phyloP scores from a whole-genome alignment of 2,113 vertebrate species.

The Pomatostomus ruficeps region DNA sequence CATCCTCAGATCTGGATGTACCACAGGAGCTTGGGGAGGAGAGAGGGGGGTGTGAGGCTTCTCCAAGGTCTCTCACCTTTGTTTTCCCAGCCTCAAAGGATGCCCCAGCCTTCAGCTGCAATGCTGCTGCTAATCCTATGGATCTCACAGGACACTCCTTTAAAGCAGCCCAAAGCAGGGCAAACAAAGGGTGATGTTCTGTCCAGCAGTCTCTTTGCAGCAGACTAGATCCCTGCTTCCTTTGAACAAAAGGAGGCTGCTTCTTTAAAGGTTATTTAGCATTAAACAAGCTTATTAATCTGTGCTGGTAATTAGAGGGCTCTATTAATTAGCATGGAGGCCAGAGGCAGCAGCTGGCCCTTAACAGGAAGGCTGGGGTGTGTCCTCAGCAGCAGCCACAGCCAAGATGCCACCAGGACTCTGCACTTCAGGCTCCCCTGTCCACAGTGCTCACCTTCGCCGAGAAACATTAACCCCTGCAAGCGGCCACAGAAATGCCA shows the following conservation, averaged over 20 bases:
- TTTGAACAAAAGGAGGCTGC: background rate
- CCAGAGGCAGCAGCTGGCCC: background rate
- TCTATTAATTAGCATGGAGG: background rate
- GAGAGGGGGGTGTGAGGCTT: background rate
- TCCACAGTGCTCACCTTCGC: fast-evolving
- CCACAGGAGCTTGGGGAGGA: background rate
- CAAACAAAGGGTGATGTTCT: background rate
- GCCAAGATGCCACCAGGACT: background rate
- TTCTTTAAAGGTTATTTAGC: background rate
- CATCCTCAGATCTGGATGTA: background rate
- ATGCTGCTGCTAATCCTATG: background rate
- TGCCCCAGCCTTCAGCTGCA: background rate
- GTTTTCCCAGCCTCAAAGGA: background rate
- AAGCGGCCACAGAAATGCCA: background rate
- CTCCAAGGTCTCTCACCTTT: background rate
- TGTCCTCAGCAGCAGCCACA: background rate
- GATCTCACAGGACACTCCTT: background rate
- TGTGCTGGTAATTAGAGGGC: background rate
- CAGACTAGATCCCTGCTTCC: background rate
- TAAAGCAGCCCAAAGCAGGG: background rate
- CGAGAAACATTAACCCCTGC: background rate
- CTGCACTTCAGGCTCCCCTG: background rate
- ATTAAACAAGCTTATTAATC: background rate
- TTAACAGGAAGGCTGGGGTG: background rate
- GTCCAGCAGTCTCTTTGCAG: background rate